phyloP scores from a whole-genome alignment of 1,140 invertebrate species.

The Temnothorax longispinosus region DNA sequence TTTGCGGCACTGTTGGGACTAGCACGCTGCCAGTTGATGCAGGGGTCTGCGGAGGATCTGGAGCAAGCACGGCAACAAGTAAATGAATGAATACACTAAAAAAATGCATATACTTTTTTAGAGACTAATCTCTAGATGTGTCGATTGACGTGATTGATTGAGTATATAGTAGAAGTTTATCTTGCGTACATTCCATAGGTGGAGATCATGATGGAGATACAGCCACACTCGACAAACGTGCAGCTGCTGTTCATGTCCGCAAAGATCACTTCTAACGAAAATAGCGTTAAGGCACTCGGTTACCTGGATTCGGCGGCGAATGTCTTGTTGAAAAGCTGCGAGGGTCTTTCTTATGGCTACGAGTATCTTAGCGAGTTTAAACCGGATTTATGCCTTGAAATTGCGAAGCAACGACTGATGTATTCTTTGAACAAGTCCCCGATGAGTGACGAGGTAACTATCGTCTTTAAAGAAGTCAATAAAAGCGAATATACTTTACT shows the following conservation, averaged over 20 bases:
- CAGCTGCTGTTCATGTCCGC: conserved; percentile 90
- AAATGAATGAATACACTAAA: background rate
- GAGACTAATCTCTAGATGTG: background rate
- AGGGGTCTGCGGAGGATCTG: conserved; percentile 84
- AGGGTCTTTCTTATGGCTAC: conserved; percentile 90
- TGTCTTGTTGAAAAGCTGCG: conserved; percentile 88
- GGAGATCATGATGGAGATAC: conserved; percentile 94
- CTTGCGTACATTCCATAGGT: conserved; percentile 80
- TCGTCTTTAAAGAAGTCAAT: conserved; percentile 71
- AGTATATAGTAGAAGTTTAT: background rate
- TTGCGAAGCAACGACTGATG: conserved; percentile 92
- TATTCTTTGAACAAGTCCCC: conserved; percentile 87
- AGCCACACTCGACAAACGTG: conserved; percentile 87
- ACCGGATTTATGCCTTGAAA: conserved; percentile 93
- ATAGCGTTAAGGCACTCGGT: conserved; percentile 87
- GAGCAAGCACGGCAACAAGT: conserved; percentile 92
- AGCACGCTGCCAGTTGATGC: conserved; percentile 92
- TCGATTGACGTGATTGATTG: background rate
- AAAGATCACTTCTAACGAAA: conserved; percentile 87
- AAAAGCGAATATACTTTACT: background rate
- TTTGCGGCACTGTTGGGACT: conserved; percentile 92
- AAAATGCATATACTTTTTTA: background rate
- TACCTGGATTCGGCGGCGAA: conserved; percentile 91
- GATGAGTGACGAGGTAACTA: conserved; percentile 74
- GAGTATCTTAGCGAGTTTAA: conserved; percentile 92